phyloP scores from a whole-genome alignment of 2,888 invertebrate genomes.

The Ophioninae sp. region DNA sequence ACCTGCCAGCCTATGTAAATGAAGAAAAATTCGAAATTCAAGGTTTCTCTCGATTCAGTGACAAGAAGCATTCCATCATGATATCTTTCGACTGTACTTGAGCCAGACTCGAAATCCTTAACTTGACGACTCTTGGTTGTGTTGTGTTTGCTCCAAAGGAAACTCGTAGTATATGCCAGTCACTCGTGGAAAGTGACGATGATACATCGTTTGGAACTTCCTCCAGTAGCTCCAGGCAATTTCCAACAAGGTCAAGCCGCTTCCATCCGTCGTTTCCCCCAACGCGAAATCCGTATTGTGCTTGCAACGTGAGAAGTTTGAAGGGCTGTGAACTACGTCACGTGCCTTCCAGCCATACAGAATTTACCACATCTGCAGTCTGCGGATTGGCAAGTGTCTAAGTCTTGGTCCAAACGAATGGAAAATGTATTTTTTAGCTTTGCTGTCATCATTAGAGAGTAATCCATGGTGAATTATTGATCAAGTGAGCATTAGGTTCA shows the following conservation, averaged over 20 bases:
- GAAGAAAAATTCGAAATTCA: neutral
- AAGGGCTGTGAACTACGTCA: neutral
- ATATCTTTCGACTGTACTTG: neutral
- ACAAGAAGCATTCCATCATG: neutral
- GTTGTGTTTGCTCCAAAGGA: neutral
- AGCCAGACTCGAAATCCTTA: neutral
- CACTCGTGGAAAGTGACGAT: constrained; percentile 8
- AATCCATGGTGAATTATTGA: neutral
- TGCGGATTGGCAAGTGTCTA: constrained; percentile 16
- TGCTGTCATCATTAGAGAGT: neutral
- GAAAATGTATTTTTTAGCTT: neutral
- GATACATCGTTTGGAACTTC: constrained; percentile 14
- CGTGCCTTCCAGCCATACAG: constrained; percentile 10
- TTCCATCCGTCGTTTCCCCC: neutral
- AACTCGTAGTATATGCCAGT: neutral
- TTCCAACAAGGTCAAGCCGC: constrained; percentile 37
- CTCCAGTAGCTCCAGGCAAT: constrained; percentile 5
- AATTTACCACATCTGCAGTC: constrained; percentile 7
- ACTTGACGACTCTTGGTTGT: neutral
- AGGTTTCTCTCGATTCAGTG: neutral
- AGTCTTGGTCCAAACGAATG: neutral
- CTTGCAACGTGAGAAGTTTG: neutral
- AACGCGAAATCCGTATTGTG: neutral
- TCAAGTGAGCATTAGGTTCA: neutral
- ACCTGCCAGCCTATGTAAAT: neutral